Percentiles rank a stretch among this genome's conserved stretches.
Evolutionary conservation across 1,140 invertebrate genomes (phyloP).

Genomic region (Leptinotarsa lineolata): DNA sequence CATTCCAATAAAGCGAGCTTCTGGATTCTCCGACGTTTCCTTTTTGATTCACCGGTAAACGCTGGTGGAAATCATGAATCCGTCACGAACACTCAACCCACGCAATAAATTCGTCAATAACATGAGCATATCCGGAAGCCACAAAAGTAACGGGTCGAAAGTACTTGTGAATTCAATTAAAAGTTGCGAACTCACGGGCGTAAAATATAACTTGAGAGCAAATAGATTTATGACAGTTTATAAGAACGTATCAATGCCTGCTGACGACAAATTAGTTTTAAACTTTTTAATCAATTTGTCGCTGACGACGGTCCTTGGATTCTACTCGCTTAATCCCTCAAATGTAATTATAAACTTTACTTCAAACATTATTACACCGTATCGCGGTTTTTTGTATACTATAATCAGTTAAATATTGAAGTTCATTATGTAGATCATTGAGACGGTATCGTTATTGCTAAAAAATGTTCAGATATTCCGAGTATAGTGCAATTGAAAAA

Average conservation of each 20-base stretch:
- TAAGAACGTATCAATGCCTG: constrained; percentile 44
- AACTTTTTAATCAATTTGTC: constrained; percentile 49
- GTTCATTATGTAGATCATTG: background rate
- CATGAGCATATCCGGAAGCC: constrained; percentile 21
- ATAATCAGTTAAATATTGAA: background rate
- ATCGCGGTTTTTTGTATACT: background rate
- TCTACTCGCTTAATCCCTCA: constrained; percentile 40
- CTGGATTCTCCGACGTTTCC: constrained; percentile 22
- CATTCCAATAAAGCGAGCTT: background rate
- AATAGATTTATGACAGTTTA: constrained; percentile 49
- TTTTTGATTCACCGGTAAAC: background rate
- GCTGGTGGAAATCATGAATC: background rate
- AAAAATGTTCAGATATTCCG: too few species aligned
- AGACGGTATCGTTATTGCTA: background rate
- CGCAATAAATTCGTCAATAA: constrained; percentile 37
- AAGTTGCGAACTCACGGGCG: constrained; percentile 38
- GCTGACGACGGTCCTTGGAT: constrained; percentile 30
- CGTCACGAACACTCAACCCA: background rate
- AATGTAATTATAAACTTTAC: constrained; percentile 42
- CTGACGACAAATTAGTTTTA: constrained; percentile 44
- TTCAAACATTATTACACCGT: constrained; percentile 29
- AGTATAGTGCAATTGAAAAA: too few species aligned
- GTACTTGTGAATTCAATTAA: constrained; percentile 41
- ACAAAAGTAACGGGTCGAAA: constrained; percentile 20
- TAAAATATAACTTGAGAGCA: constrained; percentile 33